Evolutionary conservation across 2,113 vertebrate species (phyloP), one percentile per base, ranked within the genome.

Genomic region (Macroglossus sobrinus): DNA sequence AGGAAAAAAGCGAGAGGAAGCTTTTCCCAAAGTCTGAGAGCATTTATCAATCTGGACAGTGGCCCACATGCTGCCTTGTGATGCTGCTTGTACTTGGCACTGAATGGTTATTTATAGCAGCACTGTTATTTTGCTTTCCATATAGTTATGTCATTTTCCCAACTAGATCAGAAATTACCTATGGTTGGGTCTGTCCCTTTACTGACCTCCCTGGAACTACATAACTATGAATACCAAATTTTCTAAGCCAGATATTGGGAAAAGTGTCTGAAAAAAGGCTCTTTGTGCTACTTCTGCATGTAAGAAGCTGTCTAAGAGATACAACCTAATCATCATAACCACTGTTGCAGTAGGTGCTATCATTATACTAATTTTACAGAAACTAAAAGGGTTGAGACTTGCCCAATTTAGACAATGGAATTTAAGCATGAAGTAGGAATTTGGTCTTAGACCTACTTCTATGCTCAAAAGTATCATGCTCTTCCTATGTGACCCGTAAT

Each of bases 1-100:
- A 16, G 13, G 55, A 11, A 18, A 66, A 16, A 11, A 18, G 33
- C 0, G 0, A 43, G 14, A n/a, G 61, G 28, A 7, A 7, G n/a
- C 40, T 16, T 28, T 24, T 14, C 59, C 18, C 0, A 6, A 33
- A 40, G 26, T 55, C 13, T 0, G 19, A 80, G 47, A 53, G 7
- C 16, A 2, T 1, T 19, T 2, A 18, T 33, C 8, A 57, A 57
- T 45, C 40, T 24, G 61, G 82, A 64, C 1, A 0, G 69, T 3
- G 38, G 89, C 33, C 43, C 80, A 14, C 0, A 3, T 0, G 14
- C 69, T 61, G 68, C 33, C 87, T 24, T 21, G 33, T 45, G 66
- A 75, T 16, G 14, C 16, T 1, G 53, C 47, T 13, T 16, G 59
- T 14, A 21, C 55, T 35, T 45, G 78, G 79, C 74, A 18, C 40